Conservation (phyloP, 1,140 invertebrate genomes). For the Caenorhabditis brenneri region DNA sequence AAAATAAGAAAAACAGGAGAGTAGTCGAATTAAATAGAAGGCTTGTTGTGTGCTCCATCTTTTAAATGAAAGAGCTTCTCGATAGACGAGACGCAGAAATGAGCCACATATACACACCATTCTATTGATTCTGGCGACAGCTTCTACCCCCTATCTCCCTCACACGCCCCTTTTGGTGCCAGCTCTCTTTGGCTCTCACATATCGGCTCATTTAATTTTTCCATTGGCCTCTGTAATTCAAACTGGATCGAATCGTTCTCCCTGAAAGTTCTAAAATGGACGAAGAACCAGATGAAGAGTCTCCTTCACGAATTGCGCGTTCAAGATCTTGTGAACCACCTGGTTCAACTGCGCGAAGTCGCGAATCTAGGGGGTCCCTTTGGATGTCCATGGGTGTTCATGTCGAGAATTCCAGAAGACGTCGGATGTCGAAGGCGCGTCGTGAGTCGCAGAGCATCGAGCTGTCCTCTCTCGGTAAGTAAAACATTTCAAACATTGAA, state of each 20-base stretch:
- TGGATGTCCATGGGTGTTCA: conserved; percentile 32
- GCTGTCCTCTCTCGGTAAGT: conserved; percentile 42
- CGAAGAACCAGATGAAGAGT: not conserved
- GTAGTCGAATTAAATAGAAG: conserved; percentile 14
- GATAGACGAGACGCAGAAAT: conserved; percentile 11
- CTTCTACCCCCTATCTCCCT: not conserved
- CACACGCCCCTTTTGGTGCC: not conserved
- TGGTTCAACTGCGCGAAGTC: not conserved
- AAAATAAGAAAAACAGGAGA: not conserved
- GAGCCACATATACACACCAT: not conserved
- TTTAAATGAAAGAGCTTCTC: not conserved
- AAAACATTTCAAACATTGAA: not conserved
- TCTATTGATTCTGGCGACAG: conserved; percentile 27
- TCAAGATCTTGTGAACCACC: conserved; percentile 10
- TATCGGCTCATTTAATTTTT: not conserved
- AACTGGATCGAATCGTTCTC: not conserved
- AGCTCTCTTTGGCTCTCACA: not conserved
- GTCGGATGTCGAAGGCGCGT: conserved; percentile 45
- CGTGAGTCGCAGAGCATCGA: conserved; percentile 44
- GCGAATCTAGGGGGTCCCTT: conserved; percentile 18
- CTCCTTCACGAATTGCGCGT: not conserved
- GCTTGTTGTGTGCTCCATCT: not conserved
- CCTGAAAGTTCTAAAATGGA: conserved; percentile 14
- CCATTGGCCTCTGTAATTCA: not conserved
- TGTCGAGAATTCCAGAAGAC: conserved; percentile 45